A percentile compares a stretch with the other conserved stretches of the same genome.
Conservation (phyloP, 2,888 invertebrate genomes). For the Lepidonotus clava region DNA sequence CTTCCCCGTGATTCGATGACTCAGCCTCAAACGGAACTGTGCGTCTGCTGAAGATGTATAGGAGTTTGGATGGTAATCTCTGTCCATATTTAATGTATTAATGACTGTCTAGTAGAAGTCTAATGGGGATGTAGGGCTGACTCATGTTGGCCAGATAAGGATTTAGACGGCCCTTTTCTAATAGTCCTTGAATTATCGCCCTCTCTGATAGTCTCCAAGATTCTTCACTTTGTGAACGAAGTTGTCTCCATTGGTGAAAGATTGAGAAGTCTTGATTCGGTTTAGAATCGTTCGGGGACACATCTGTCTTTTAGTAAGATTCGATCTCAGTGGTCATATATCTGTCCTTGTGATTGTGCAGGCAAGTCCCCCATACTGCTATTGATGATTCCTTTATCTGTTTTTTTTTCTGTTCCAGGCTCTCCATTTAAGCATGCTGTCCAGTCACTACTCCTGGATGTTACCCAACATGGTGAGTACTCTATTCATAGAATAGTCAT, state of each 20-base stretch:
- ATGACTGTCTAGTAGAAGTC: background rate
- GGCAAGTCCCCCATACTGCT: background rate
- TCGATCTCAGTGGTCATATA: background rate
- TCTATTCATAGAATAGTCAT: too few species aligned
- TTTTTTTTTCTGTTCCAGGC: conserved; percentile 68
- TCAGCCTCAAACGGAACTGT: too few species aligned
- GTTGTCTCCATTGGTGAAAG: too few species aligned
- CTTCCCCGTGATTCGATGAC: too few species aligned
- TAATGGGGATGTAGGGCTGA: background rate
- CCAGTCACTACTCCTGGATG: conserved; percentile 74
- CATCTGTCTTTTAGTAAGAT: too few species aligned
- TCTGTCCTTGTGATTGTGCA: background rate
- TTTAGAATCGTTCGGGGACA: too few species aligned
- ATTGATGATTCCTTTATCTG: background rate
- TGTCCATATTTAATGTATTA: conserved; percentile 9
- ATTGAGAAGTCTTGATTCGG: too few species aligned
- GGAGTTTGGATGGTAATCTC: background rate
- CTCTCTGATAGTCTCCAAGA: too few species aligned
- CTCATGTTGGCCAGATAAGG: background rate
- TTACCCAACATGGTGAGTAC: conserved; percentile 74
- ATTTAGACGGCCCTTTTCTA: too few species aligned
- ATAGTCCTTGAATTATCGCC: too few species aligned
- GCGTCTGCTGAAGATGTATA: background rate
- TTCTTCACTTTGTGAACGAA: too few species aligned
- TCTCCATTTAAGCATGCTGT: conserved; percentile 74